A percentile compares a stretch with the other conserved stretches of the same genome.
These are phyloP conservation scores for Brachionus rubens DNA, from an alignment of 1,140 invertebrate genomes.

Conservation along the genomic window DNA sequence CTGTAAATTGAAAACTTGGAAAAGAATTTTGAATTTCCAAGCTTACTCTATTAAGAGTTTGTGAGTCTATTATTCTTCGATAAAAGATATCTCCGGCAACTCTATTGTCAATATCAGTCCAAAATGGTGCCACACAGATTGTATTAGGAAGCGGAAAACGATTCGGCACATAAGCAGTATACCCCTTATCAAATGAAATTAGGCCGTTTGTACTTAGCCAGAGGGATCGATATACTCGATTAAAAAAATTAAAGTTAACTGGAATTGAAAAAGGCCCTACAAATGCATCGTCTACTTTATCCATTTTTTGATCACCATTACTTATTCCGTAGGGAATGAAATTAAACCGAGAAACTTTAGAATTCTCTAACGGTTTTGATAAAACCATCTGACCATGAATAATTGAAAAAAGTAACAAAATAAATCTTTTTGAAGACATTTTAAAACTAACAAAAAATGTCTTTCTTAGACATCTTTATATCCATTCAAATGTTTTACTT, in stretches of 20 bases:
- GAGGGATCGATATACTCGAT: not conserved
- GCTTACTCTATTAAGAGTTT: not conserved
- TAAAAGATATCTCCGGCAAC: not conserved
- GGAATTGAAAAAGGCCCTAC: not conserved
- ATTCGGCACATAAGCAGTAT: not conserved
- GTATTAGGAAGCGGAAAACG: not conserved
- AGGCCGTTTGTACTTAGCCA: not conserved
- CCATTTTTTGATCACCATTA: too few species aligned
- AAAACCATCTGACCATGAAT: too few species aligned
- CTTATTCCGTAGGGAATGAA: too few species aligned
- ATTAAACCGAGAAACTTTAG: too few species aligned
- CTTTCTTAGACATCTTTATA: too few species aligned
- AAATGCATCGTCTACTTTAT: too few species aligned
- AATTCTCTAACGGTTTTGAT: too few species aligned
- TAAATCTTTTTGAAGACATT: too few species aligned
- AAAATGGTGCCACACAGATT: constrained; percentile 1
- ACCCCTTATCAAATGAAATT: not conserved
- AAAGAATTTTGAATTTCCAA: not conserved
- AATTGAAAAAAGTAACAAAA: too few species aligned
- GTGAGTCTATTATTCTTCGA: not conserved
- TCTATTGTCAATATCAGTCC: constrained; percentile 7
- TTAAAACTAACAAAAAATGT: too few species aligned
- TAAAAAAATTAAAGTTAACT: not conserved
- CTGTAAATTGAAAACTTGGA: not conserved
- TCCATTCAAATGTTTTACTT: too few species aligned